A percentile compares a stretch with the other conserved stretches of the same genome.
These are phyloP conservation scores for Mus minutoides DNA, from an alignment of 2,797 vertebrate genomes.

Conservation along the genomic window DNA sequence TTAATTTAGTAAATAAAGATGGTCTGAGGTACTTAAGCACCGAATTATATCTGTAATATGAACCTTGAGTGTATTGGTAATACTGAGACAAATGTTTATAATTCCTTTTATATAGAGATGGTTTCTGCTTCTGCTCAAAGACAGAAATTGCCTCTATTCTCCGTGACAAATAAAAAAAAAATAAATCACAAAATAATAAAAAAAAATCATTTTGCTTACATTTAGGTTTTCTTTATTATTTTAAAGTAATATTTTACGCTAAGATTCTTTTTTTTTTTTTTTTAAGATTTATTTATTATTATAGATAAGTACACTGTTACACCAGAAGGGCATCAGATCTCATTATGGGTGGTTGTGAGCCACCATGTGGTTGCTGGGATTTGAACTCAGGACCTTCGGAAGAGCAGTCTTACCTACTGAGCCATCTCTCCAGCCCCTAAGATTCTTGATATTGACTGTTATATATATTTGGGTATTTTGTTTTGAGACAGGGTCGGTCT, in stretches of 20 bases:
- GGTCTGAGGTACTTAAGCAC: conserved; percentile 55
- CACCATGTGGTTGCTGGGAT: too few relatives aligned
- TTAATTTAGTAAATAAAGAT: conserved; percentile 54
- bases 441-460: conserved; percentile 47
- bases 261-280: too few relatives aligned
- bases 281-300: too few relatives aligned
- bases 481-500: background rate
- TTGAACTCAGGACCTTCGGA: too few relatives aligned
- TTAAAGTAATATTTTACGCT: conserved; percentile 55
- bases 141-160: conserved; percentile 42
- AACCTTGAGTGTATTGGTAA: conserved; percentile 69
- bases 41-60: conserved; percentile 53
- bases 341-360: too few relatives aligned
- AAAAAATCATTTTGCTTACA: conserved; percentile 70
- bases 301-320: too few relatives aligned
- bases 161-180: conserved; percentile 45
- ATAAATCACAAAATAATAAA: conserved; percentile 39
- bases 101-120: conserved; percentile 38
- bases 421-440: too few relatives aligned
- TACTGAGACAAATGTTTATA: conserved; percentile 52
- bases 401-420: too few relatives aligned
- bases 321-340: too few relatives aligned
- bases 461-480: background rate
- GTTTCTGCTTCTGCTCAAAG: conserved; percentile 23
- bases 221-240: conserved; percentile 39